Base-by-base conservation (phyloP, 2,797 vertebrate species). In the Arnoldichthys spilopterus region DNA sequence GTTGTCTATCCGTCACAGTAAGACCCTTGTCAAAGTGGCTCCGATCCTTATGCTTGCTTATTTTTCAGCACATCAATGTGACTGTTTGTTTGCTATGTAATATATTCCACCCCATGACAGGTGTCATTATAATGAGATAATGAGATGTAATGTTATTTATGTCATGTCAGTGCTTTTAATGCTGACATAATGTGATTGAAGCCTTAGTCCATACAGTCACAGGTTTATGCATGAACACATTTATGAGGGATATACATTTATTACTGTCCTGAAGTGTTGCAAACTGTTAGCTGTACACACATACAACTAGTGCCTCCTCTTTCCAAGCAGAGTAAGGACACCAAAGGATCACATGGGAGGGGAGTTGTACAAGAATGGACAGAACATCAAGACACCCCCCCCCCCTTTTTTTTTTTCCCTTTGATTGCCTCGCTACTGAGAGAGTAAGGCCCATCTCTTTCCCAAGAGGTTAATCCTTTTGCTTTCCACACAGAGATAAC, bases 401-500 rank as follows among this genome's bases (percentile, higher is more conserved):
- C 47, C 69, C 28, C 45, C 28, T 54, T 34, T 4, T 37, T 22
- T 32, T 32, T 43, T 43, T 4, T 45, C 64, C 32, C 82, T 80
- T 74, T 80, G 72, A 80, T 80, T 81, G 72, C 77, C 75, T 77
- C 83, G 22, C 72, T 76, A 72, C 77, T 69, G 58, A 79, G 49
- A 24, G 26, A 37, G 68, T 74, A 74, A 81, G 84, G 81, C 74
- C 61, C 67, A 70, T 82, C 74, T 80, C 79, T 89, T 83, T 87
- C 87, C 79, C 79, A 79, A 70, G 89, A 91, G 90, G 91, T 92
- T 91, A 93, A 92, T 92, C 90, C 91, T 88, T 87, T 80, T 45
- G 80, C 85, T 92, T 90, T 92, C 86, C 79, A 88, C 89, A 91
- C 88, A 86, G 88, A 90, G 87, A 92, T 90, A 92, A 92, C 92